phyloP scores from a whole-genome alignment of 1,140 invertebrate species.

The Gryllus bimaculatus region DNA sequence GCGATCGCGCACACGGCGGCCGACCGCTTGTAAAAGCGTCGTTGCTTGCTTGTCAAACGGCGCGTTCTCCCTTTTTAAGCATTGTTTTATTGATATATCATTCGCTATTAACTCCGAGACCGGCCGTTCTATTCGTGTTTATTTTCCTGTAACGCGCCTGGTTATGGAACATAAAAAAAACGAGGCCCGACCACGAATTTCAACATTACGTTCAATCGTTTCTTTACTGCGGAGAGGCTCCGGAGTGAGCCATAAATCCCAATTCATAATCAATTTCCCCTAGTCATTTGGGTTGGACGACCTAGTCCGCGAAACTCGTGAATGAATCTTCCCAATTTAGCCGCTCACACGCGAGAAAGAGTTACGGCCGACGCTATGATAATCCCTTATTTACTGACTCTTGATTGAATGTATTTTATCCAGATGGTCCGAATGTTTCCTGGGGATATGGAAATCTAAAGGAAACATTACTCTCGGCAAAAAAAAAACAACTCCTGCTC shows the following conservation, averaged over 20 bases:
- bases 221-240: neutral
- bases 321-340: neutral
- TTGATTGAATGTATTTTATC: conserved; percentile 6
- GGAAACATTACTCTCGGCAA: neutral
- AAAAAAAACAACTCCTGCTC: neutral
- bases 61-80: neutral
- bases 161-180: neutral
- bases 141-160: neutral
- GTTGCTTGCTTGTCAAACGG: neutral
- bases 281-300: neutral
- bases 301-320: no score
- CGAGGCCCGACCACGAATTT: neutral
- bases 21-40: no score
- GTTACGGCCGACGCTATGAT: neutral
- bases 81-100: neutral
- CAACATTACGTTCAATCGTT: neutral
- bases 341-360: neutral
- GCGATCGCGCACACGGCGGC: no score
- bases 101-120: neutral
- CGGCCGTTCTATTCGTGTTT: neutral
- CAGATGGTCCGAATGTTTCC: neutral
- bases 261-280: conserved; percentile 1
- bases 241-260: neutral
- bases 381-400: neutral
- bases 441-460: neutral